Conservation (phyloP, 2,888 invertebrate species). For the Camponotus fellah region DNA sequence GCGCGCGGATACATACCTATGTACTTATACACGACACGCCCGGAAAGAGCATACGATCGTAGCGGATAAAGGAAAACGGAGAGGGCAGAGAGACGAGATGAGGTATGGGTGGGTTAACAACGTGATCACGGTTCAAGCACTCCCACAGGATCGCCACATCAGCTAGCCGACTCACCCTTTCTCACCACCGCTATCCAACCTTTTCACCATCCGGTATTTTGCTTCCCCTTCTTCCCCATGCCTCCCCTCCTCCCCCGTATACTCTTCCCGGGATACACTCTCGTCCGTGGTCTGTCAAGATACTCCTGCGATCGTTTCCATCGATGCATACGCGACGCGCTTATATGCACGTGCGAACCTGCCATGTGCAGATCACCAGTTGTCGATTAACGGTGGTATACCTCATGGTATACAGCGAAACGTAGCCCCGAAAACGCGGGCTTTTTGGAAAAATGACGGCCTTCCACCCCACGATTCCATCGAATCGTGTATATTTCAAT, state of each 20-base stretch:
- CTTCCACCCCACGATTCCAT: conserved; percentile 9
- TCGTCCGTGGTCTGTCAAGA: conserved; percentile 41
- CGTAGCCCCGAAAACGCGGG: conserved; percentile 57
- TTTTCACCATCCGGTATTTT: conserved; percentile 32
- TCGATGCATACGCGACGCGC: conserved; percentile 47
- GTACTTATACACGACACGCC: conserved; percentile 1
- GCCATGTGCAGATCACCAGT: conserved; percentile 70
- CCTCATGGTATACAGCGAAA: conserved; percentile 48
- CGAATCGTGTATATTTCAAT: conserved; percentile 52
- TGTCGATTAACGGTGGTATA: conserved; percentile 74
- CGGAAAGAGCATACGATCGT: conserved; percentile 46
- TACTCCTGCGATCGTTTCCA: conserved; percentile 39
- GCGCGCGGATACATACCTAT: background rate
- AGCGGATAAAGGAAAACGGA: conserved; percentile 10
- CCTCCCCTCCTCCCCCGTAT: background rate
- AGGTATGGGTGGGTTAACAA: conserved; percentile 77
- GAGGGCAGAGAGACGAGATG: conserved; percentile 15
- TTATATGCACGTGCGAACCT: conserved; percentile 54
- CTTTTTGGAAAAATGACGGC: conserved; percentile 40
- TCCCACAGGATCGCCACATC: conserved; percentile 79
- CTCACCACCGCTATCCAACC: conserved; percentile 36
- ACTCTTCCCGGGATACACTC: conserved; percentile 4
- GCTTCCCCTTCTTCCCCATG: background rate
- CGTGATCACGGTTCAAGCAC: conserved; percentile 80
- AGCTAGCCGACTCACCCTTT: conserved; percentile 64